These are phyloP conservation scores for Lichenostomus cassidix DNA, from an alignment of 2,113 vertebrate species.

Conservation along the genomic window DNA sequence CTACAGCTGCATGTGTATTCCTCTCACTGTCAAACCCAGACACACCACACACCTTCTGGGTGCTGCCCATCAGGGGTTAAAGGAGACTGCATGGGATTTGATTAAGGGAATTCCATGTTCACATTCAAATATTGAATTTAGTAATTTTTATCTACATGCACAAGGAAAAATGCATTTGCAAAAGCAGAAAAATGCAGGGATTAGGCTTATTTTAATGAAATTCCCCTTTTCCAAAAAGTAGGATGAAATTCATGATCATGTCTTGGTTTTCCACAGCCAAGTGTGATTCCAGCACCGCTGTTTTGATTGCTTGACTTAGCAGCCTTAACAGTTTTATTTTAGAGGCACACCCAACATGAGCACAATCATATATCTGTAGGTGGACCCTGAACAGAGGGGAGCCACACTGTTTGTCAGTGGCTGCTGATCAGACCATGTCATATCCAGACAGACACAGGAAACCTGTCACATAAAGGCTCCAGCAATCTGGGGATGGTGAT, in stretches of 20 bases:
- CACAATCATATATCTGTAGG: background rate
- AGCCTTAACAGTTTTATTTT: background rate
- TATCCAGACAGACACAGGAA: background rate
- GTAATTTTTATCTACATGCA: background rate
- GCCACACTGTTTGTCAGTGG: background rate
- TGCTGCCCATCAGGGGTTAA: background rate
- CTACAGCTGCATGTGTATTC: background rate
- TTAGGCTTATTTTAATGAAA: background rate
- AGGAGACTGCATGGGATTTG: background rate
- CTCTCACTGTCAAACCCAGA: background rate
- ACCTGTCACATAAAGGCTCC: background rate
- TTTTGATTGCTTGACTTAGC: background rate
- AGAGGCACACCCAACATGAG: background rate
- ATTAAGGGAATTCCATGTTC: background rate
- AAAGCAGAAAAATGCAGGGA: background rate
- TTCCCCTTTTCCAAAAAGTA: background rate
- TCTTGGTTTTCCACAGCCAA: background rate
- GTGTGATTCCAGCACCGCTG: background rate
- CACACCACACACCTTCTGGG: rapidly evolving
- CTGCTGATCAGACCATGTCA: background rate
- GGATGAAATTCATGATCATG: background rate
- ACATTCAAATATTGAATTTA: background rate
- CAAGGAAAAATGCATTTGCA: background rate
- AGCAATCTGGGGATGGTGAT: background rate
- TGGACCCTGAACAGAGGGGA: background rate